Evolutionary conservation across 2,113 vertebrate species (phyloP).

Genomic region (Trichechus manatus): DNA sequence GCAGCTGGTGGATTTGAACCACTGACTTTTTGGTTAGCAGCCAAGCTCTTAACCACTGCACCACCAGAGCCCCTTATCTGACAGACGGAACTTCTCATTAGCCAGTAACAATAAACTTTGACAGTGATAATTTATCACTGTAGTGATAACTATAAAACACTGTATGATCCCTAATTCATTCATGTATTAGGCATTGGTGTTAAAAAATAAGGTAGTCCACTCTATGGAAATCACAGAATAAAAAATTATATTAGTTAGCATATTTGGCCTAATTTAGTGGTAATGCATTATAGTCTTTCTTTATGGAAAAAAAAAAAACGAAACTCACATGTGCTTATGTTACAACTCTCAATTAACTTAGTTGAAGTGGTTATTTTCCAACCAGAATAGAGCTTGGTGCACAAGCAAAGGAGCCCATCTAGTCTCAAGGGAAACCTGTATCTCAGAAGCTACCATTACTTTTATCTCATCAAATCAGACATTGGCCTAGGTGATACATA

Average conservation of each 20-base stretch:
- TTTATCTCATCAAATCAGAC: not conserved
- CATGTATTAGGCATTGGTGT: not conserved
- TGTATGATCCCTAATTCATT: not conserved
- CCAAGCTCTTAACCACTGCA: too few relatives aligned
- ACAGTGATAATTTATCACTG: not conserved
- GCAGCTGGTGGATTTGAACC: too few relatives aligned
- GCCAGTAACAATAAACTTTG: not conserved
- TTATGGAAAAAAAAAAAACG: not conserved
- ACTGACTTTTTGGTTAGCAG: too few relatives aligned
- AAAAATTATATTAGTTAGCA: conserved; percentile 28
- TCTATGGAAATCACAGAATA: not conserved
- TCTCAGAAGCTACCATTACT: not conserved
- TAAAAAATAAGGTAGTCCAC: not conserved
- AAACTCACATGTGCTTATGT: not conserved
- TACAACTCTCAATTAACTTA: not conserved
- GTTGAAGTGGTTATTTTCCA: not conserved
- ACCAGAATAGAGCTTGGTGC: not conserved
- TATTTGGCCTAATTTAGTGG: not conserved
- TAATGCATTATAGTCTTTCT: not conserved
- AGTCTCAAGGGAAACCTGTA: not conserved
- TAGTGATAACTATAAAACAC: not conserved
- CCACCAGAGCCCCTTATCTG: not conserved
- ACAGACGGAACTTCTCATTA: not conserved
- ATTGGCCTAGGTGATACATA: not conserved
- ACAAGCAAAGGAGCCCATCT: not conserved